Conservation (phyloP, 2,888 invertebrate species). For the Acleris literana region DNA sequence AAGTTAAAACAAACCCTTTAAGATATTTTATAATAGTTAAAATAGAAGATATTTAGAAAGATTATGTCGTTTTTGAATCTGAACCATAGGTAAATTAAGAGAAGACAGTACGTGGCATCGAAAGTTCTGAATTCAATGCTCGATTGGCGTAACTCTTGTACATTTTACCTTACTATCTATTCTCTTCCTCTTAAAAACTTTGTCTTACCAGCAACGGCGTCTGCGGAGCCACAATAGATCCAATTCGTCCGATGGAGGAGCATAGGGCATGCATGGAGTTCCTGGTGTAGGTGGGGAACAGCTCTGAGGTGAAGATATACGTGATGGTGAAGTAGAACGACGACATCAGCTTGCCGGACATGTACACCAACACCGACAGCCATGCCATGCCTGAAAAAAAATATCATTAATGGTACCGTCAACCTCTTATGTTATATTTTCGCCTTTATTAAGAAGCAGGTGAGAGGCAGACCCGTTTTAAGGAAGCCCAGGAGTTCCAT, state of each 20-base stretch:
- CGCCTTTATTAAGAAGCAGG: too few relatives aligned
- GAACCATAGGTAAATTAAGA: too few relatives aligned
- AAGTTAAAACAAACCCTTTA: background rate
- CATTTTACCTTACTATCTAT: too few relatives aligned
- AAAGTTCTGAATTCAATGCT: too few relatives aligned
- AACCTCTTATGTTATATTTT: too few relatives aligned
- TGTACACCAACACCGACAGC: constrained; percentile 80
- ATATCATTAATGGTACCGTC: background rate
- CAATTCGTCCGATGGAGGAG: constrained; percentile 86
- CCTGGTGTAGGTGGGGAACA: constrained; percentile 86
- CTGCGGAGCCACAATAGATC: constrained; percentile 86
- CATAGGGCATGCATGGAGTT: constrained; percentile 87
- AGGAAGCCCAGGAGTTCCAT: too few relatives aligned
- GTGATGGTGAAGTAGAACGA: constrained; percentile 85
- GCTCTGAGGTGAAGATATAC: constrained; percentile 86
- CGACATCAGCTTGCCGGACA: constrained; percentile 85
- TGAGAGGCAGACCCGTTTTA: too few relatives aligned
- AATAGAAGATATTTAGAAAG: too few relatives aligned
- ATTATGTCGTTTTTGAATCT: too few relatives aligned
- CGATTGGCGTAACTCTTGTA: too few relatives aligned
- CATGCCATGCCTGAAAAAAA: constrained; percentile 58
- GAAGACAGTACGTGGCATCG: too few relatives aligned
- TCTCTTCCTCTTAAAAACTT: background rate
- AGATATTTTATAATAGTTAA: too few relatives aligned
- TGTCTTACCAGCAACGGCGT: constrained; percentile 84